Conservation (phyloP, 2,888 invertebrate species). For the Drosophila multiciliata region DNA sequence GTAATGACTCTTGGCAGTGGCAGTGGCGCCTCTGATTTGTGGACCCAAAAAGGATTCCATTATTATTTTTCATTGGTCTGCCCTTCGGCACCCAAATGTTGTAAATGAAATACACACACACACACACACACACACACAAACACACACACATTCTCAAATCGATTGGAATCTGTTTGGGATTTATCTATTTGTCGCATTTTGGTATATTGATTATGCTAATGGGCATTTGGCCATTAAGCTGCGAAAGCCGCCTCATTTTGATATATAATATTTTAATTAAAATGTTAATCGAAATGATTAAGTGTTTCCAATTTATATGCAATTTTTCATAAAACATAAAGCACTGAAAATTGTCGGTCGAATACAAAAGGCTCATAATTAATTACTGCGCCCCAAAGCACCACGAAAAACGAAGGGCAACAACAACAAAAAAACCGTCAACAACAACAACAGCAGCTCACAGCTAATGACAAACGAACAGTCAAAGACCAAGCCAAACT, state of each 20-base stretch:
- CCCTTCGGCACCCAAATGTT: slow-evolving; percentile 62
- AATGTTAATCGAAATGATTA: slow-evolving; percentile 81
- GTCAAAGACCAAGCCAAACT: slow-evolving; percentile 38
- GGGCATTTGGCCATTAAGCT: slow-evolving; percentile 30
- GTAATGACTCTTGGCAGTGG: slow-evolving; percentile 72
- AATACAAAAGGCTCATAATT: slow-evolving; percentile 81
- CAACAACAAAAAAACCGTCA: slow-evolving; percentile 32
- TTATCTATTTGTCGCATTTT: neutral
- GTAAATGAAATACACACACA: slow-evolving; percentile 28
- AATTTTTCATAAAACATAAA: slow-evolving; percentile 81
- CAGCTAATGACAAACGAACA: slow-evolving; percentile 76
- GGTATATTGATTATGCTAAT: slow-evolving; percentile 32
- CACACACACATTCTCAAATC: neutral
- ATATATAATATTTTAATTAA: slow-evolving; percentile 81
- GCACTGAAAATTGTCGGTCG: slow-evolving; percentile 78
- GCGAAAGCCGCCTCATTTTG: slow-evolving; percentile 27
- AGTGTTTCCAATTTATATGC: slow-evolving; percentile 77
- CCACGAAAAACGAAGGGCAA: slow-evolving; percentile 57
- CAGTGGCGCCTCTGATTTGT: slow-evolving; percentile 39
- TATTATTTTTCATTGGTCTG: slow-evolving; percentile 76
- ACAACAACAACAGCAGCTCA: slow-evolving; percentile 17
- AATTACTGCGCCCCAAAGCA: slow-evolving; percentile 77
- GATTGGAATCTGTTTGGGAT: neutral
- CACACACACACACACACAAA: neutral
- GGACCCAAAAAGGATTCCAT: slow-evolving; percentile 58